These are phyloP conservation scores for Teleopsis dalmanni DNA, from an alignment of 1,140 invertebrate species.

Conservation along the genomic window DNA sequence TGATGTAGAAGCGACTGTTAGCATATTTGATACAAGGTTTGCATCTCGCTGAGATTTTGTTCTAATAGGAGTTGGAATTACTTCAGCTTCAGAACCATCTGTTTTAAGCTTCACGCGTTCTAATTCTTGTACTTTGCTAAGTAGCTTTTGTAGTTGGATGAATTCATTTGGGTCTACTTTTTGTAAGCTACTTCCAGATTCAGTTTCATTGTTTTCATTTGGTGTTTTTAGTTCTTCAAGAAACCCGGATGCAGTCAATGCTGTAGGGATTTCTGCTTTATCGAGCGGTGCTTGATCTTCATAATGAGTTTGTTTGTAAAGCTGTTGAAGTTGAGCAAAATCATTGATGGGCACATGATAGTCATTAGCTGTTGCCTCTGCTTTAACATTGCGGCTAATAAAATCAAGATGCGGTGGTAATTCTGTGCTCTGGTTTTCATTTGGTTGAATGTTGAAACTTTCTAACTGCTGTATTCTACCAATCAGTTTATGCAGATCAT, in stretches of 20 bases:
- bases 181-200: conserved; percentile 13
- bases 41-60: background rate
- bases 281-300: conserved; percentile 2
- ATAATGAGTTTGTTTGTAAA: conserved; percentile 13
- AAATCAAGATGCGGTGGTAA: conserved; percentile 24
- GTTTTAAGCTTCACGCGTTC: conserved; percentile 42
- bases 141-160: conserved; percentile 36
- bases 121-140: conserved; percentile 38
- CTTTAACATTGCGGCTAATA: conserved; percentile 29
- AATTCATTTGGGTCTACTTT: conserved; percentile 38
- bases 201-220: conserved; percentile 28
- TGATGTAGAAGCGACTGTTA: conserved; percentile 31
- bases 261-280: conserved; percentile 32
- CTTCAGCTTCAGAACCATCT: too few species aligned
- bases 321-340: conserved; percentile 29
- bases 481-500: conserved; percentile 32
- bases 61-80: conserved; percentile 9
- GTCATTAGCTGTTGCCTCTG: background rate
- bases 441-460: conserved; percentile 15
- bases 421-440: conserved; percentile 3
- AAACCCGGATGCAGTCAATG: conserved; percentile 19
- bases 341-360: conserved; percentile 27
- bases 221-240: conserved; percentile 16
- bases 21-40: conserved; percentile 12
- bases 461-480: conserved; percentile 38